A percentile compares a stretch with the other conserved stretches of the same genome.
Conservation (phyloP, 2,797 vertebrate species). For the Poeciliopsis turneri region DNA sequence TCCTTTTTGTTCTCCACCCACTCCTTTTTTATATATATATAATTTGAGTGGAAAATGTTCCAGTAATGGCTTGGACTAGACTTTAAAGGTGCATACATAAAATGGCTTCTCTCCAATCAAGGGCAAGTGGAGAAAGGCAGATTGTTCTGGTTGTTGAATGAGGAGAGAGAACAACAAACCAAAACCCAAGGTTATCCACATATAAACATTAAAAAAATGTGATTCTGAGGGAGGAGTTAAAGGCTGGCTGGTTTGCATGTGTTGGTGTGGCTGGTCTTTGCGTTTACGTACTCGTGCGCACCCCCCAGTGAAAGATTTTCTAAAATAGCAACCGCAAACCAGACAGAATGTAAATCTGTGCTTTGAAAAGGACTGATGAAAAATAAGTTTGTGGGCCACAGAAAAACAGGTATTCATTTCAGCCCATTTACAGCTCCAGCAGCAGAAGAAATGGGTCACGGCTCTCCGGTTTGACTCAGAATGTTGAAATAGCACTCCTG, state of each 20-base stretch:
- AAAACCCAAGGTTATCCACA: constrained; percentile 69
- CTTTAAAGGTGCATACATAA: constrained; percentile 37
- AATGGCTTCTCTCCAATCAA: constrained; percentile 53
- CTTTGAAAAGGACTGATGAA: constrained; percentile 72
- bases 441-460: constrained; percentile 74
- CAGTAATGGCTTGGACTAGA: constrained; percentile 11
- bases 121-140: constrained; percentile 65
- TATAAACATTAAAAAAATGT: constrained; percentile 62
- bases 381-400: constrained; percentile 69
- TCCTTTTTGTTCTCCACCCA: neutral
- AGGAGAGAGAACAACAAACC: constrained; percentile 73
- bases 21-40: neutral
- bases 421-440: constrained; percentile 73
- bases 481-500: constrained; percentile 72
- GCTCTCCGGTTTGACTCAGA: constrained; percentile 59
- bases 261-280: constrained; percentile 5
- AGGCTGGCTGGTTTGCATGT: constrained; percentile 34
- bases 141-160: constrained; percentile 67
- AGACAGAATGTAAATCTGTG: constrained; percentile 82
- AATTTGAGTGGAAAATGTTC: constrained; percentile 37
- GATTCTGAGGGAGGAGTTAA: constrained; percentile 52
- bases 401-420: constrained; percentile 81
- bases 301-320: constrained; percentile 62
- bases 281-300: constrained; percentile 20
- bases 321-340: constrained; percentile 82